Evolutionary conservation across 2,113 vertebrate genomes (phyloP), one percentile per base, ranked within the genome.

Genomic region (Ia io): DNA sequence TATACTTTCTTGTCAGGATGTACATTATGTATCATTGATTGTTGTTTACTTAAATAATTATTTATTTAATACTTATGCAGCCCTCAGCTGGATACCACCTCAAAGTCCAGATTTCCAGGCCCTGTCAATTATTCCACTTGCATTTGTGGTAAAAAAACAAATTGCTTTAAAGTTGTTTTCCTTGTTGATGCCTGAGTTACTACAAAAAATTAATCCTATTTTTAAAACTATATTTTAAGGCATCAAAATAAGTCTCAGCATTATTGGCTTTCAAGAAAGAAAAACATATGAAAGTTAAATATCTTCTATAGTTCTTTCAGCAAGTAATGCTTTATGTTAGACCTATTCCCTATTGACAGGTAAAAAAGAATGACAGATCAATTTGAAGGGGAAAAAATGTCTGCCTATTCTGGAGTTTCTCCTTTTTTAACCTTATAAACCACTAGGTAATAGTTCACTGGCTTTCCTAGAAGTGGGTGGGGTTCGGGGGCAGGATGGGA

Each of bases 211-310:
- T 65, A 94, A 95, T 88, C 6, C 9, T 84, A 93, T 69, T 95
- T 96, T 96, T 82, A 83, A 93, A 97, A 90, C 51, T 49, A 3
- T 20, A 20, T 18, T 9, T 89, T 86, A 96, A 94, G 67, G 23
- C 37, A 42, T 90, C 67, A 92, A 96, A 97, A 73, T 25, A 95
- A 97, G 73, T 25, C 9, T 10, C 12, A 92, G 40, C 8, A 87
- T 83, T 96, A 90, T 18, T 94, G 20, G 12, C 44, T 94, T 53
- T 88, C 51, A 96, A 67, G 92, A 69, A 86, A 91, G 85, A 65
- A 88, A 86, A 95, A 96, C 67, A 35, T 79, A 97, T 97, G 89
- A 95, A 95, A 88, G 30, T 93, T 97, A 96, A 97, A 90, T 84
- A 35, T 93, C 73, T 80, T 76, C 49, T 73, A 77, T 56, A 56